Percentiles rank a stretch among this genome's conserved stretches.
These are phyloP conservation scores for Hiodon alosoides DNA, from an alignment of 2,113 vertebrate genomes.

Conservation along the genomic window DNA sequence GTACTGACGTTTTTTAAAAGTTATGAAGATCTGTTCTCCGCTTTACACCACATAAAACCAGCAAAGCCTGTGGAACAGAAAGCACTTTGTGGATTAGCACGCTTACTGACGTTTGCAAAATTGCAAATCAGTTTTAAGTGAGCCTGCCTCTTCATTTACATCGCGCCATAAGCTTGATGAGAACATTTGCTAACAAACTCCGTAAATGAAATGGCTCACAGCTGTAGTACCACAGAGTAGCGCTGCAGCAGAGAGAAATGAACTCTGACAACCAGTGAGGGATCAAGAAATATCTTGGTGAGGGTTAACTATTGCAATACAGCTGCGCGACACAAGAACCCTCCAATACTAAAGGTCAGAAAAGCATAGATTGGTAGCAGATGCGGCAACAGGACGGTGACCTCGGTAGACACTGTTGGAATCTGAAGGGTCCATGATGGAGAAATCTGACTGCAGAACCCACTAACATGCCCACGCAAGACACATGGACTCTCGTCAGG, in stretches of 20 bases:
- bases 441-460: not conserved
- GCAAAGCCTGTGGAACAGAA: not conserved
- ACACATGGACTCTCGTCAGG: no score
- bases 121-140: constrained; percentile 11
- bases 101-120: constrained; percentile 20
- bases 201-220: constrained; percentile 6
- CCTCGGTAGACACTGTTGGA: no score
- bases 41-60: not conserved
- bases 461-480: not conserved
- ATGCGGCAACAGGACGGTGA: no score
- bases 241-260: not conserved
- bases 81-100: constrained; percentile 12
- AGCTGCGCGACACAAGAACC: no score
- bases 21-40: not conserved
- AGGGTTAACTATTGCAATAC: not conserved
- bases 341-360: not conserved
- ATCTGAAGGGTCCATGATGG: not conserved
- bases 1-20: no score
- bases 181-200: constrained; percentile 8
- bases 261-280: not conserved
- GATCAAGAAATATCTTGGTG: no score
- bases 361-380: not conserved
- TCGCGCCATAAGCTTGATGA: not conserved
- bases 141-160: not conserved
- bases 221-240: not conserved